Base-by-base conservation (phyloP, 2,113 vertebrate species). In the Meles meles region DNA sequence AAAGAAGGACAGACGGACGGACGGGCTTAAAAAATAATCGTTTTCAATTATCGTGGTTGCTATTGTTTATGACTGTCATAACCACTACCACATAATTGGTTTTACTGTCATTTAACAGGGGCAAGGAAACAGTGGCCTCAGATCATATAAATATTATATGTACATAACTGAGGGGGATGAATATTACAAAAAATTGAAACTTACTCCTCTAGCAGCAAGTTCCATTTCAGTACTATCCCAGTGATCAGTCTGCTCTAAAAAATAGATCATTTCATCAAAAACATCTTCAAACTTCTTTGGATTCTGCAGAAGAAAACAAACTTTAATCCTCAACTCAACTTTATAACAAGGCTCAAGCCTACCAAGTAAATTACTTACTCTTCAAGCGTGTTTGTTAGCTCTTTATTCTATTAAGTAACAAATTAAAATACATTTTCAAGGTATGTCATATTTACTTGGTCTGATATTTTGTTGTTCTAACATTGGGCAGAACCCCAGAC, bases 231-330 rank as follows among this genome's bases (percentile, higher is more conserved):
- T 99, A 96, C 99, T 99, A 94, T 99, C 99, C 99, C 99, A 99
- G 97, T 99, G 99, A 96, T 99, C 99, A 0, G 99, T 98, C 87
- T 99, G 98, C 95, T 99, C 99, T 98, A 99, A 98, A 98, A 99
- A 99, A 96, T 97, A 90, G 83, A 99, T 99, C 99, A 99, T 99
- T 98, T 99, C 99, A 96, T 99, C 99, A 98, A 99, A 99, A 95
- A 99, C 99, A 77, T 99, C 99, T 98, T 99, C 99, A 98, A 99
- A 99, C 98, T 99, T 99, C 97, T 99, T 99, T 89, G 99, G 99
- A 98, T 99, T 99, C 99, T 99, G 98, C 52, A 94, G 89, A 77
- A 94, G 37, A 97, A 61, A 44, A 92, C 4, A 96, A 31, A 97
- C 67, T 93, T 97, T 92, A 96, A 80, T 92, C 11, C 69, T 95